Conservation (phyloP, 1,140 invertebrate species). For the Drosophila azteca region DNA sequence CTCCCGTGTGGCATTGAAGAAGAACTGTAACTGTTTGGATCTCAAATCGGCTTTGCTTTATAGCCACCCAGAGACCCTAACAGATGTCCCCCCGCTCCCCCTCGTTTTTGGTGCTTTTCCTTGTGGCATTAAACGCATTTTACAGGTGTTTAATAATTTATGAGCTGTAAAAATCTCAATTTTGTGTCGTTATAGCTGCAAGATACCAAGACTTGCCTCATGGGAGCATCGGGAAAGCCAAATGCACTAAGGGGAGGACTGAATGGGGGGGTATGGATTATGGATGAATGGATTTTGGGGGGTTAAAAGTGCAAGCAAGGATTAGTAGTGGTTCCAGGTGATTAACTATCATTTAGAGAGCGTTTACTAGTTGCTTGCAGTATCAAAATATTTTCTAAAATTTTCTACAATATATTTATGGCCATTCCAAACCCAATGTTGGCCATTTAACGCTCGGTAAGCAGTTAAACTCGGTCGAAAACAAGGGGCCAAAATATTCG, state of each 20-base stretch:
- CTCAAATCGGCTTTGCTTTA: slow-evolving; percentile 76
- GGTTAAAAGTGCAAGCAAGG: no score
- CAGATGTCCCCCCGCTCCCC: background rate
- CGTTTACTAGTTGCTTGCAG: background rate
- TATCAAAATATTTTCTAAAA: no score
- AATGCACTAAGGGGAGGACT: background rate
- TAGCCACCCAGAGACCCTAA: slow-evolving; percentile 22
- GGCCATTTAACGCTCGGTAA: slow-evolving; percentile 22
- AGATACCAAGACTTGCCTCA: no score
- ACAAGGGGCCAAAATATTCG: background rate
- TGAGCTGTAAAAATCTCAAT: slow-evolving; percentile 76
- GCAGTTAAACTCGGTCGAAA: slow-evolving; percentile 7
- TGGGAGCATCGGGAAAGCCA: slow-evolving; percentile 5
- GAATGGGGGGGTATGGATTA: background rate
- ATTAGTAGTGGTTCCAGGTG: background rate
- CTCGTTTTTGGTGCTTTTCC: slow-evolving; percentile 45
- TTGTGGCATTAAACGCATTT: slow-evolving; percentile 67
- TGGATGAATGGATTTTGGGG: no score
- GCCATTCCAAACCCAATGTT: background rate
- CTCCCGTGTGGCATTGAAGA: slow-evolving; percentile 40
- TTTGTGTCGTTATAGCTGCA: no score
- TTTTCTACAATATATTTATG: background rate
- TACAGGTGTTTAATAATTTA: slow-evolving; percentile 77
- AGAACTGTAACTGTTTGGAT: slow-evolving; percentile 68
- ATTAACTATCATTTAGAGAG: no score